A percentile compares a stretch with the other conserved stretches of the same genome.
phyloP scores from a whole-genome alignment of 2,888 invertebrate species.

The Cheilosia vernalis region DNA sequence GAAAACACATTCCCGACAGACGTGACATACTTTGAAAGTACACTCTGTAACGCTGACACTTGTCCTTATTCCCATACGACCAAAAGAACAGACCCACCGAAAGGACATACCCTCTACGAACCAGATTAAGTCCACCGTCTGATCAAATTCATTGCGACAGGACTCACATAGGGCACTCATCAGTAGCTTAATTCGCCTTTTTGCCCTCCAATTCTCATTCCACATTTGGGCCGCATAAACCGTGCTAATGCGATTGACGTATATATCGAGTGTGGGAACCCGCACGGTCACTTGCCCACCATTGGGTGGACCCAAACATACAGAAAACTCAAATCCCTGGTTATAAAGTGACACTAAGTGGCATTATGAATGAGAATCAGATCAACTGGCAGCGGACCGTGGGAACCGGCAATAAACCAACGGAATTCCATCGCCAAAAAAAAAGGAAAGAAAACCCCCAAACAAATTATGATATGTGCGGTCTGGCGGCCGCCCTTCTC shows the following conservation, averaged over 20 bases:
- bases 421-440: slow-evolving; percentile 30
- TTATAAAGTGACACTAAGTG: slow-evolving; percentile 65
- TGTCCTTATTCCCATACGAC: not conserved
- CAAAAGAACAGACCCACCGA: not conserved
- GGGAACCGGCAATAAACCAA: slow-evolving; percentile 66
- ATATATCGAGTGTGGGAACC: slow-evolving; percentile 63
- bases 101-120: not conserved
- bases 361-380: slow-evolving; percentile 60
- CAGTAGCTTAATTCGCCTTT: slow-evolving; percentile 38
- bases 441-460: not conserved
- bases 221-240: slow-evolving; percentile 34
- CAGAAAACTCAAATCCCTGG: slow-evolving; percentile 25
- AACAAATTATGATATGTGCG: slow-evolving; percentile 75
- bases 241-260: slow-evolving; percentile 65
- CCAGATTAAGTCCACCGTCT: slow-evolving; percentile 30
- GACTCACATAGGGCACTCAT: slow-evolving; percentile 27
- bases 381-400: slow-evolving; percentile 55
- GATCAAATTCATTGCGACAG: slow-evolving; percentile 50
- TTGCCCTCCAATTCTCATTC: not conserved
- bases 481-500: slow-evolving; percentile 18
- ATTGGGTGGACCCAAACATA: not conserved
- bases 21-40: too few relatives aligned
- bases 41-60: not conserved
- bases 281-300: slow-evolving; percentile 4
- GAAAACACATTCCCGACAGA: too few relatives aligned